A percentile compares a stretch with the other conserved stretches of the same genome.
phyloP scores from a whole-genome alignment of 37 sponge, comb jelly and placozoan species.

The Geodia barretti region DNA sequence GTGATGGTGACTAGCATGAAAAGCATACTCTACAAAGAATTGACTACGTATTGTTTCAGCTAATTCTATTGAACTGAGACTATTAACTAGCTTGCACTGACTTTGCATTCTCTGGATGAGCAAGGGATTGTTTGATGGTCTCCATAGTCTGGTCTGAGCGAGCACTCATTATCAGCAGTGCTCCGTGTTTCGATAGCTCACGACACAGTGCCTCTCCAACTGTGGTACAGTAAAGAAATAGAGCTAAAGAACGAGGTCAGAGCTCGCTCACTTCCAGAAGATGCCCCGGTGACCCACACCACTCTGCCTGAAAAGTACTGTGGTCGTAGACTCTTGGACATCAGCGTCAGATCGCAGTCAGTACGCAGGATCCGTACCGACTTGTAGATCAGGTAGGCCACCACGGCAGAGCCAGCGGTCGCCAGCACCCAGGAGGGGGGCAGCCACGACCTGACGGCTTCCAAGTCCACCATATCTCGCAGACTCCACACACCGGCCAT shows the following conservation, averaged over 20 bases:
- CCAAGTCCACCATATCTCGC: neutral
- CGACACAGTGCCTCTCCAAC: conserved; percentile 63
- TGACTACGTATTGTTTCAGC: no score
- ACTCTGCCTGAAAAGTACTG: conserved; percentile 58
- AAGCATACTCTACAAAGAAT: no score
- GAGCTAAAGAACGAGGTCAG: neutral
- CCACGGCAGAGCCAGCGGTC: neutral
- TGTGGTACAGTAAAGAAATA: neutral
- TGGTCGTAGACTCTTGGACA: conserved; percentile 10
- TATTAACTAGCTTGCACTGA: no score
- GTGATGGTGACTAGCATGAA: no score
- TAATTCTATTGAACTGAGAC: no score
- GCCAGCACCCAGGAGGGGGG: neutral
- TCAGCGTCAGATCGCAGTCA: conserved; percentile 59
- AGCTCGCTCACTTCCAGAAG: conserved; percentile 64
- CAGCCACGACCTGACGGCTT: neutral
- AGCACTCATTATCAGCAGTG: conserved; percentile 56
- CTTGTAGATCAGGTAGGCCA: conserved; percentile 31
- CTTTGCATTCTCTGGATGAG: conserved; percentile 37
- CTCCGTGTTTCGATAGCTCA: conserved; percentile 46
- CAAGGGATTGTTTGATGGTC: conserved; percentile 9
- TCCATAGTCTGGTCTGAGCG: conserved; percentile 39
- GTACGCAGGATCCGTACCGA: conserved; percentile 16
- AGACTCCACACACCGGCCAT: no score
- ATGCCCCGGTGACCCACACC: conserved; percentile 73